Evolutionary conservation across 2,888 invertebrate species (phyloP).

Genomic region (Thereva unica): DNA sequence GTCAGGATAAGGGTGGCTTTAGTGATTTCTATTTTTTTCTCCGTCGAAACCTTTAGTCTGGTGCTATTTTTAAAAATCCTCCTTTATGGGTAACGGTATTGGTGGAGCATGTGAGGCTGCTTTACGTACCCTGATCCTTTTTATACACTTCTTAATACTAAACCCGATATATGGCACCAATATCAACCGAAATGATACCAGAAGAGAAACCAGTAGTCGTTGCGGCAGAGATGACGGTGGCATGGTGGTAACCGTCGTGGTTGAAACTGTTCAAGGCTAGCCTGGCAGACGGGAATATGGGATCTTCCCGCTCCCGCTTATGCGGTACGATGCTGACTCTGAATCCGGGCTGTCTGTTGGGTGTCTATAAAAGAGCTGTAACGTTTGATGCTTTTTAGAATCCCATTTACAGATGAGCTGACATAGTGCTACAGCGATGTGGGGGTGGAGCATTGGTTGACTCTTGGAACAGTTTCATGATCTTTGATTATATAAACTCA

Average conservation of each 20-base stretch:
- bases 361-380: too few species aligned
- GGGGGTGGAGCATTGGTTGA: too few species aligned
- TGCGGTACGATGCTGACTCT: too few species aligned
- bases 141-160: slow-evolving; percentile 41
- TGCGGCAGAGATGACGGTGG: slow-evolving; percentile 31
- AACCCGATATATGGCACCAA: slow-evolving; percentile 40
- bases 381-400: too few species aligned
- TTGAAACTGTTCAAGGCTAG: slow-evolving; percentile 11
- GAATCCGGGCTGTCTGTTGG: too few species aligned
- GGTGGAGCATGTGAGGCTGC: background rate
- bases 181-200: slow-evolving; percentile 36
- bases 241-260: slow-evolving; percentile 32
- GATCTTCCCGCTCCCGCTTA: too few species aligned
- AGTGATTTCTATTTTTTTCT: slow-evolving; percentile 27
- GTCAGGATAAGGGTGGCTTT: slow-evolving; percentile 27
- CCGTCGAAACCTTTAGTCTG: slow-evolving; percentile 5
- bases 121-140: slow-evolving; percentile 38
- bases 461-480: too few species aligned
- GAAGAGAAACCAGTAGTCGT: slow-evolving; percentile 33
- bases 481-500: slow-evolving; percentile 25
- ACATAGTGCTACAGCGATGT: background rate
- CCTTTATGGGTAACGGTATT: slow-evolving; percentile 10
- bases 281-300: background rate
- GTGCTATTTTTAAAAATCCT: slow-evolving; percentile 25
- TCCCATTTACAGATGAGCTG: background rate